Base-by-base conservation (phyloP, 1,140 invertebrate genomes). In the Pseudomyrmex pallidus region DNA sequence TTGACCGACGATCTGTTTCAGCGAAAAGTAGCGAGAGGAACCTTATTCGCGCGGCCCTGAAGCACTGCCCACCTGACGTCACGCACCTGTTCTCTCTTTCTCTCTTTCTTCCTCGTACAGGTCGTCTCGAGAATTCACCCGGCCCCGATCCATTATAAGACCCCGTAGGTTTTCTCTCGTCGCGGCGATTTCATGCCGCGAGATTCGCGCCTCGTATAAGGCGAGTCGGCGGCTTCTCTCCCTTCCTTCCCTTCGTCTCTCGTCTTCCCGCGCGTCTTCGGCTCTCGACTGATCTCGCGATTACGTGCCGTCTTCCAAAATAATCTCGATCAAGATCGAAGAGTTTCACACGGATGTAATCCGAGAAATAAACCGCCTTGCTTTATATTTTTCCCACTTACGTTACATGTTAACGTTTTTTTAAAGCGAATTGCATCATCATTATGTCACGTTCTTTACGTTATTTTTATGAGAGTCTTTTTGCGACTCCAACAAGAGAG, bases 61-160 rank as follows among this genome's bases (percentile, higher is more conserved):
- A 90, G 90, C 90, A 91, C 93, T 94, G 91, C 91, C 93, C 93
- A 94, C 93, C 93, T 94, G 93, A 94, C 93, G 92, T 94, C 92
- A 93, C 90, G 91, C 93, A 94, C 93, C 93, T 94, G 93, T 94
- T 93, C 91, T 89, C 89, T 91, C 86, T 89, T 87, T 90, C 85
- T 90, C 90, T 91, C 83, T 86, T 82, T 80, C 70, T 78, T 78
- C 77, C 44, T 46, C 64, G 62, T 59, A 7, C 17, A 17, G 57
- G 52, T 56, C 66, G 82, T 84, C 87, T 68, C 84, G 82, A 89
- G 87, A 89, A 89, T 52, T 57, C 78, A 78, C 68, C 84, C 85
- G 85, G 88, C 89, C 82, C 70, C 76, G 86, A 70, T 56, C 87
- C 89, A 91, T 91, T 90, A 89, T 82, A 85, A 89, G 50, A 68